Conservation (phyloP, 2,888 invertebrate genomes). For the Anticlea derivata region DNA sequence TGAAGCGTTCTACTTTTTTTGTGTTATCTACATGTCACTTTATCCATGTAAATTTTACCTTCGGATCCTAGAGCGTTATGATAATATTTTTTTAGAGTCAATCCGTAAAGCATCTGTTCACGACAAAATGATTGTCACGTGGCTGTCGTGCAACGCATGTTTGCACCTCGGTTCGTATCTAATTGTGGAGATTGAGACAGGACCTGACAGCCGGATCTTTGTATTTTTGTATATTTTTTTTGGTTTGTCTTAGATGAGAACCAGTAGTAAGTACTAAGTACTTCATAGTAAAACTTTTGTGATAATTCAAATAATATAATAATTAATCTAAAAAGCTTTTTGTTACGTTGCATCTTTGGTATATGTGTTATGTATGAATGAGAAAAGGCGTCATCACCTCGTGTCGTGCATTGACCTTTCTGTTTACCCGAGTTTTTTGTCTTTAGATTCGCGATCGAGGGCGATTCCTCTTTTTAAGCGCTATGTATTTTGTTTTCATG, state of each 20-base stretch:
- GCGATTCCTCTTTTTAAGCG: background rate
- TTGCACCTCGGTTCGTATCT: slow-evolving; percentile 24
- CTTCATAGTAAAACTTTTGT: background rate
- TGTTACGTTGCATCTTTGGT: slow-evolving; percentile 17
- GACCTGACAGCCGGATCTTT: slow-evolving; percentile 16
- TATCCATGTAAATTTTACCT: slow-evolving; percentile 29
- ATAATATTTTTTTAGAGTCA: slow-evolving; percentile 25
- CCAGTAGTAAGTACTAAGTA: too few relatives aligned
- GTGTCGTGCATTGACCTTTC: slow-evolving; percentile 46
- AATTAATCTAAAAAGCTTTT: slow-evolving; percentile 5
- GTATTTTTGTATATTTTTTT: background rate
- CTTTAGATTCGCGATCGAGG: slow-evolving; percentile 26
- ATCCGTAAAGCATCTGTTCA: slow-evolving; percentile 33
- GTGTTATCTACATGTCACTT: slow-evolving; percentile 19
- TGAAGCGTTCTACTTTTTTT: slow-evolving; percentile 22
- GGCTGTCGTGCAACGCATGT: slow-evolving; percentile 31
- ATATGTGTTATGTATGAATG: slow-evolving; percentile 34
- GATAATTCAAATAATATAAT: too few relatives aligned
- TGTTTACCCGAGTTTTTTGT: slow-evolving; percentile 41
- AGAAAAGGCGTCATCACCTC: slow-evolving; percentile 33
- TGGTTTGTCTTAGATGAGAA: too few relatives aligned
- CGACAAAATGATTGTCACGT: slow-evolving; percentile 35
- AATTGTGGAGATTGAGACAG: slow-evolving; percentile 15
- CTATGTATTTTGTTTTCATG: too few relatives aligned
- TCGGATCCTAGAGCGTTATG: slow-evolving; percentile 24